These are phyloP conservation scores for Diglossa cyanea DNA, from an alignment of 2,797 vertebrate species.

Conservation along the genomic window DNA sequence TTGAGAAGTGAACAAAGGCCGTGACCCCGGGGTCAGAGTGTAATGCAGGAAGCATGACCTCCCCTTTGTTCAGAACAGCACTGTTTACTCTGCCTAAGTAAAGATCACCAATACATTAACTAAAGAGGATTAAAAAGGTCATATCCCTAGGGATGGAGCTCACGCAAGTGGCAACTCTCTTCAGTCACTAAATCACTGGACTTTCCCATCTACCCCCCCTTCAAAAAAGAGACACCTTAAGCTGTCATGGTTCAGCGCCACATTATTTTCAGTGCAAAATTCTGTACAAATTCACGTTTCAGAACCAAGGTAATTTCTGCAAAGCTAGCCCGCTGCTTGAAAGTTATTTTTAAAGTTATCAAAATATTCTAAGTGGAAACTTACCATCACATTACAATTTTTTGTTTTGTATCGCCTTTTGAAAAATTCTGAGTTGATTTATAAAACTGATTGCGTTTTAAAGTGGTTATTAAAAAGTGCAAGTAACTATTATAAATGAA, in stretches of 20 bases:
- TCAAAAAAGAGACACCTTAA: slow-evolving; percentile 7
- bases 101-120: slow-evolving; percentile 92
- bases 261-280: background rate
- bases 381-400: background rate
- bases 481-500: background rate
- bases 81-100: slow-evolving; percentile 95
- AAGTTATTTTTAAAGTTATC: background rate
- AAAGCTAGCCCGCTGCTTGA: background rate
- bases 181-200: slow-evolving; percentile 60
- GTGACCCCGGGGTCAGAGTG: slow-evolving; percentile 90
- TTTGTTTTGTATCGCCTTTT: background rate
- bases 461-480: background rate
- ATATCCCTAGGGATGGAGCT: slow-evolving; percentile 81
- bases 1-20: slow-evolving; percentile 90
- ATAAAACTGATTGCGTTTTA: background rate
- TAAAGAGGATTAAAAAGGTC: slow-evolving; percentile 92
- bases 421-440: background rate
- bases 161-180: slow-evolving; percentile 66
- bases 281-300: background rate
- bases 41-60: slow-evolving; percentile 86
- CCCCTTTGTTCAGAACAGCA: slow-evolving; percentile 81
- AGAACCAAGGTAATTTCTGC: background rate
- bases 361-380: background rate
- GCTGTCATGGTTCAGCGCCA: background rate
- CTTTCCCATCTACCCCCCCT: background rate